phyloP scores from a whole-genome alignment of 1,140 invertebrate genomes.

The Drosophila aff. region DNA sequence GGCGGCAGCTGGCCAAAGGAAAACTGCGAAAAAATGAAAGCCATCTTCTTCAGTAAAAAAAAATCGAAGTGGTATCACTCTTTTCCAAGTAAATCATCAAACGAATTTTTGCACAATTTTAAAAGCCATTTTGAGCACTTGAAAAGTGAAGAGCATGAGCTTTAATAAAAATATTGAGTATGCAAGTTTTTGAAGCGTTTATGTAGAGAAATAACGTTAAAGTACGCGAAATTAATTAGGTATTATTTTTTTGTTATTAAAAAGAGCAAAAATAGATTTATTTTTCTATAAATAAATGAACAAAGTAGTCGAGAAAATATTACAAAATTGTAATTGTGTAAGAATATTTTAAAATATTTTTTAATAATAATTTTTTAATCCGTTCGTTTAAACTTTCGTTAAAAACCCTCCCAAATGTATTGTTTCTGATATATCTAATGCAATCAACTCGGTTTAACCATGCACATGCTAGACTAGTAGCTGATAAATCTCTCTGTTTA shows the following conservation, averaged over 20 bases:
- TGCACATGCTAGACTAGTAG: constrained; percentile 2
- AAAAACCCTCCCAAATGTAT: not conserved
- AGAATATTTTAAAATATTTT: not conserved
- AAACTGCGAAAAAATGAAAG: constrained; percentile 27
- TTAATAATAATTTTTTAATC: too few relatives aligned
- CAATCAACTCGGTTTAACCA: not conserved
- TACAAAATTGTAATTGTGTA: too few relatives aligned
- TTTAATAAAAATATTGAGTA: not conserved
- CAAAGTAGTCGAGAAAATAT: not conserved
- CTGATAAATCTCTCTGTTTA: constrained; percentile 24
- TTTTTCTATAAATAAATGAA: not conserved
- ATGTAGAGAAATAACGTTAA: not conserved
- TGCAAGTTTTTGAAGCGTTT: not conserved
- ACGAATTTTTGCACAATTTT: constrained; percentile 3
- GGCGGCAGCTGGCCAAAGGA: constrained; percentile 22
- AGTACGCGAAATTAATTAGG: not conserved
- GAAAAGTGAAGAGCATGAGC: not conserved
- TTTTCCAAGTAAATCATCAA: constrained; percentile 18
- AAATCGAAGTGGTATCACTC: constrained; percentile 41
- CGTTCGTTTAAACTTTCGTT: too few relatives aligned
- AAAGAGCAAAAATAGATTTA: too few relatives aligned
- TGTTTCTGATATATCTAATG: not conserved
- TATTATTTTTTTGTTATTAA: not conserved
- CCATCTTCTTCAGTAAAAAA: constrained; percentile 21
- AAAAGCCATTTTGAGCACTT: constrained; percentile 2